phyloP scores from a whole-genome alignment of 2,113 vertebrate genomes.

The Gobius niger region DNA sequence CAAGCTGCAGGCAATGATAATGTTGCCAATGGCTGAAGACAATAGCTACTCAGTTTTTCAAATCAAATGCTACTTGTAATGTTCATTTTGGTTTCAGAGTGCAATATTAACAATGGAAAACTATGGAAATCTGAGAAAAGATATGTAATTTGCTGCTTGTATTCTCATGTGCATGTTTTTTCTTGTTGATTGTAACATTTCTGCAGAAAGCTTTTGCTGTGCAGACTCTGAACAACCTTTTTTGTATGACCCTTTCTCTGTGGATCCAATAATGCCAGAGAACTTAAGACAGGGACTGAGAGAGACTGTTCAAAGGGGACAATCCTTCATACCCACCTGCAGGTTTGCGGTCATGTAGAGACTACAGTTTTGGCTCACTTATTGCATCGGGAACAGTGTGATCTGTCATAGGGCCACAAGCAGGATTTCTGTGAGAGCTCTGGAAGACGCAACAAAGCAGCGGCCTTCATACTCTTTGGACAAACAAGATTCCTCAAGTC shows the following conservation, averaged over 20 bases:
- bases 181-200: not conserved
- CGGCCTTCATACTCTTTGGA: not conserved
- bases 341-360: conserved; percentile 4
- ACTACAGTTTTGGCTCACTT: not conserved
- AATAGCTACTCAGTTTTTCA: not conserved
- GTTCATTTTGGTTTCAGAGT: not conserved
- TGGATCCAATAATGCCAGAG: not conserved
- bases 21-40: conserved; percentile 1
- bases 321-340: not conserved
- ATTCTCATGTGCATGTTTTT: not conserved
- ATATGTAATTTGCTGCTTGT: not conserved
- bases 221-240: not conserved
- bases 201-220: not conserved
- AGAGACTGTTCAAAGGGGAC: not conserved
- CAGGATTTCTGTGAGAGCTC: not conserved
- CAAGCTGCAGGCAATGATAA: not conserved
- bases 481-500: conserved; percentile 15
- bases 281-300: not conserved
- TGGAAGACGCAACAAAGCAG: conserved; percentile 9
- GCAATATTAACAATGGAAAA: not conserved
- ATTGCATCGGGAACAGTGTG: not conserved
- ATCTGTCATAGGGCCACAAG: conserved; percentile 4
- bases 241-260: not conserved
- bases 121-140: not conserved
- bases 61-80: not conserved